Conservation (phyloP, 1,140 invertebrate genomes). For the Camponotus pennsylvanicus region DNA sequence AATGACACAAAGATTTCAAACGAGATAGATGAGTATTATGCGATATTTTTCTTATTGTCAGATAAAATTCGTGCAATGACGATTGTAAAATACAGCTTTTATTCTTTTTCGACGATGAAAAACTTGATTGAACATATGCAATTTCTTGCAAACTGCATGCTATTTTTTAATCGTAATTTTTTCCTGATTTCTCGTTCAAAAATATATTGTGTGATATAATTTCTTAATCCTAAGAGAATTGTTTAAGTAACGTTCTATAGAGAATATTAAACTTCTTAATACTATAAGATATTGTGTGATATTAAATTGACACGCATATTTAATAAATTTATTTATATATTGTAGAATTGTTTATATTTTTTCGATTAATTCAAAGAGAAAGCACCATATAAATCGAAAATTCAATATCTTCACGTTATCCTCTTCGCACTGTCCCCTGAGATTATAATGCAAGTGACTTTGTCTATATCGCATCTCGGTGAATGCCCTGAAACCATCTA, state of each 20-base stretch:
- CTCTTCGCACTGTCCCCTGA: conserved; percentile 20
- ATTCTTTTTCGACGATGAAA: neutral
- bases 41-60: conserved; percentile 13
- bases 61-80: neutral
- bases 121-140: neutral
- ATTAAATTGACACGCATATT: neutral
- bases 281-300: neutral
- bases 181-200: too few species aligned
- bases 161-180: neutral
- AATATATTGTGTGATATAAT: too few species aligned
- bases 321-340: neutral
- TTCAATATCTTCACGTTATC: conserved; percentile 37
- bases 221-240: too few species aligned
- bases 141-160: neutral
- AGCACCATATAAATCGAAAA: conserved; percentile 6
- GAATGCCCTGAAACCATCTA: conserved; percentile 59
- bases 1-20: conserved; percentile 61
- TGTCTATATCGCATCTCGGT: conserved; percentile 31
- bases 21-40: neutral
- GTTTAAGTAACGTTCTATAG: too few species aligned
- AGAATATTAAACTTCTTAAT: too few species aligned
- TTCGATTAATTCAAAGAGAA: neutral
- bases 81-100: neutral
- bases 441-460: conserved; percentile 52
- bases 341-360: neutral